Conservation (phyloP, 2,113 vertebrate species). For the Trematomus loennbergii region DNA sequence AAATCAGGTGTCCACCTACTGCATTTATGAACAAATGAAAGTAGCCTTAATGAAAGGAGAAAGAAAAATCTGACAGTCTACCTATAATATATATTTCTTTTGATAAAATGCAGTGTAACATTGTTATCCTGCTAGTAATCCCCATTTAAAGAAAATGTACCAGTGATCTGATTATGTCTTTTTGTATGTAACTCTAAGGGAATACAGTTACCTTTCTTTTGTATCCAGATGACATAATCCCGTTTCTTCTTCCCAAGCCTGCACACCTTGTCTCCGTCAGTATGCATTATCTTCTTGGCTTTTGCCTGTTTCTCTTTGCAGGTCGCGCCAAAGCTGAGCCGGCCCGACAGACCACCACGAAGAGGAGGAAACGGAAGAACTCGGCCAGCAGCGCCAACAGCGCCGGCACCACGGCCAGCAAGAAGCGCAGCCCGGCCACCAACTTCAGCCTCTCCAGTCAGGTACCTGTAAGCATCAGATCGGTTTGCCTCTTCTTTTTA, state of each 20-base stretch:
- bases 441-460: constrained; percentile 99
- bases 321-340: constrained; percentile 91
- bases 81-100: too few species aligned
- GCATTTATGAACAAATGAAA: too few species aligned
- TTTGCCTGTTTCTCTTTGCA: constrained; percentile 76
- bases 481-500: constrained; percentile 62
- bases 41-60: too few species aligned
- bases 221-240: too few species aligned
- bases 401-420: constrained; percentile 90
- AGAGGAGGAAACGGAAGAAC: constrained; percentile 99
- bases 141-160: too few species aligned
- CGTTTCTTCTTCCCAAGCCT: constrained; percentile 6
- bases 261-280: constrained; percentile 57
- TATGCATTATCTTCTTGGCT: constrained; percentile 78
- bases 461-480: constrained; percentile 99
- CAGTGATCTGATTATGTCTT: too few species aligned
- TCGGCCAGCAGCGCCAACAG: constrained; percentile 98
- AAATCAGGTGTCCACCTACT: too few species aligned
- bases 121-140: too few species aligned
- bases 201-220: too few species aligned
- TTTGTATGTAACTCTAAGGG: too few species aligned
- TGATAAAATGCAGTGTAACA: too few species aligned
- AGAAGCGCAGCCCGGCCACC: constrained; percentile 94
- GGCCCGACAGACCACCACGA: constrained; percentile 95
- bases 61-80: too few species aligned